Evolutionary conservation across 2,888 invertebrate species (phyloP).

Genomic region (Stenurella melanura): DNA sequence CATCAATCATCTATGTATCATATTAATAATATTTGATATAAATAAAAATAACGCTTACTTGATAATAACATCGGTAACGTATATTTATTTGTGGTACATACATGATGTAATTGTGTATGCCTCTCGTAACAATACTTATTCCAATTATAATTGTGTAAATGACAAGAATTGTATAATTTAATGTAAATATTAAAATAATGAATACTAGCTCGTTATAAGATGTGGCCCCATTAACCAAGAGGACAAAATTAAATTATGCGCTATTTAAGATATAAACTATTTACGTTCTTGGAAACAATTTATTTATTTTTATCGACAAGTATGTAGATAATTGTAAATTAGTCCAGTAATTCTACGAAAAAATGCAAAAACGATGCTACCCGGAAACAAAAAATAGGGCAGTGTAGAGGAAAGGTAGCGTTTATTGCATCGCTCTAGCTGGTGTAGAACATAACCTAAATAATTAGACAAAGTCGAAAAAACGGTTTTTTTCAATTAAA

Average conservation of each 20-base stretch:
- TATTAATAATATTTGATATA: background rate
- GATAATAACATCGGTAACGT: background rate
- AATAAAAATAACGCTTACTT: background rate
- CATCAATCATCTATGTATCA: background rate
- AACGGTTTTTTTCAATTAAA: too few species aligned
- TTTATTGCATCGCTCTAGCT: too few species aligned
- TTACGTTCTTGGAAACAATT: background rate
- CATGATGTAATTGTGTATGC: background rate
- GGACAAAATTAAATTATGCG: background rate
- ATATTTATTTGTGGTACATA: background rate
- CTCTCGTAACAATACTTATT: background rate
- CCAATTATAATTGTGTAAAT: background rate
- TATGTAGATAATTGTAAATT: too few species aligned
- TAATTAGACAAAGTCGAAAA: too few species aligned
- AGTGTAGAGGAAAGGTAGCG: too few species aligned
- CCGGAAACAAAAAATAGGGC: too few species aligned
- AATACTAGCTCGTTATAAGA: background rate
- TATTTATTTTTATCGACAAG: background rate
- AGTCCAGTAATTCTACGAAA: too few species aligned
- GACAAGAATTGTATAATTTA: constrained; percentile 3
- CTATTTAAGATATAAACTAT: background rate
- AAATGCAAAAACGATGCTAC: too few species aligned
- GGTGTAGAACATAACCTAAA: too few species aligned
- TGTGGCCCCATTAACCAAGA: background rate
- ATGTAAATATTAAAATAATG: background rate